Evolutionary conservation across 2,888 invertebrate genomes (phyloP).

Genomic region (Lepeophtheirus nordmannii): DNA sequence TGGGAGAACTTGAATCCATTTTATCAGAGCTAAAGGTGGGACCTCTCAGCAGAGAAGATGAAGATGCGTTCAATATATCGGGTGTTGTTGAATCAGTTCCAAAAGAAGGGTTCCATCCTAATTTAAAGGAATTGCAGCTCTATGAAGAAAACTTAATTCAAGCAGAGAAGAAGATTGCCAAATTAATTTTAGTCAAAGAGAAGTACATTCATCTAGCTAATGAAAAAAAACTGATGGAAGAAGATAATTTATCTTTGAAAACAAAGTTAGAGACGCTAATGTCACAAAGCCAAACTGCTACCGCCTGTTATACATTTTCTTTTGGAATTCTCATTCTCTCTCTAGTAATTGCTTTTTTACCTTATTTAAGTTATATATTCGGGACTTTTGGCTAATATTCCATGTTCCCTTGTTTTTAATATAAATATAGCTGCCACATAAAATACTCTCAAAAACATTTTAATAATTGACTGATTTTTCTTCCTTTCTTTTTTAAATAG

Average conservation of each 20-base stretch:
- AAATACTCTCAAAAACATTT: too few relatives aligned
- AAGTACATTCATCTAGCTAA: conserved; percentile 10
- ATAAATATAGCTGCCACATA: too few relatives aligned
- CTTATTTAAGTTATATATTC: conserved; percentile 13
- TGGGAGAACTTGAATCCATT: too few relatives aligned
- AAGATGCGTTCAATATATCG: too few relatives aligned
- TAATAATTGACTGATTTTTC: too few relatives aligned
- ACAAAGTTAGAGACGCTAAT: conserved; percentile 32
- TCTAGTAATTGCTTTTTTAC: conserved; percentile 29
- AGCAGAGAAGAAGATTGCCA: conserved; percentile 31
- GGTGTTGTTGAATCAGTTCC: too few relatives aligned
- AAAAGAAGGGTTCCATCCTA: too few relatives aligned
- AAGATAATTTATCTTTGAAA: conserved; percentile 32
- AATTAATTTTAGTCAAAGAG: conserved; percentile 13
- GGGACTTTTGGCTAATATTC: too few relatives aligned
- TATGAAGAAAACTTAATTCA: conserved; percentile 39
- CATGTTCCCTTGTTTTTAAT: too few relatives aligned
- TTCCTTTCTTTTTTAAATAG: too few relatives aligned
- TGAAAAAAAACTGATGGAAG: conserved; percentile 33
- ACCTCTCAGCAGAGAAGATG: too few relatives aligned
- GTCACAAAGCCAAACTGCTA: conserved; percentile 33
- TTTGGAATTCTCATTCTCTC: conserved; percentile 29
- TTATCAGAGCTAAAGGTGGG: too few relatives aligned
- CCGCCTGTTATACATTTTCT: conserved; percentile 30
- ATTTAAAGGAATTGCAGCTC: neutral